These are phyloP conservation scores for Diuraphis noxia DNA, from an alignment of 1,140 invertebrate genomes.

Conservation along the genomic window DNA sequence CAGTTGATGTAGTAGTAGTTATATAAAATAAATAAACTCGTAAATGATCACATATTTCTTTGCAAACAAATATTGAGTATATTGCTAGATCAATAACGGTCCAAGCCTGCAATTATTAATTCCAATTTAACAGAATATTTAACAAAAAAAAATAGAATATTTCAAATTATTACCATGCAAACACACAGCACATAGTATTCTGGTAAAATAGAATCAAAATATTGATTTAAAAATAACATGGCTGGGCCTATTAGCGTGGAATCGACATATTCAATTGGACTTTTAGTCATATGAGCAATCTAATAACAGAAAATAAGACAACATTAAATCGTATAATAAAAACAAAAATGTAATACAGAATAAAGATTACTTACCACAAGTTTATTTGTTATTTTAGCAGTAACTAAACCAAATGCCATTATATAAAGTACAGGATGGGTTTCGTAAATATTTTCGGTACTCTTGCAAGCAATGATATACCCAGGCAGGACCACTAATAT, in stretches of 20 bases:
- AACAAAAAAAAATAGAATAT: background rate
- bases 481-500: slow-evolving; percentile 86
- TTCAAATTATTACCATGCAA: slow-evolving; percentile 73
- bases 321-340: slow-evolving; percentile 26
- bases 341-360: background rate
- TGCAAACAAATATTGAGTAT: slow-evolving; percentile 79
- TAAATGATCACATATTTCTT: slow-evolving; percentile 87
- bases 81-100: slow-evolving; percentile 78
- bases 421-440: slow-evolving; percentile 92
- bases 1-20: slow-evolving; percentile 59
- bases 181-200: slow-evolving; percentile 91
- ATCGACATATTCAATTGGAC: slow-evolving; percentile 96
- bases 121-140: background rate
- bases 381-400: slow-evolving; percentile 94
- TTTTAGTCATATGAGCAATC: slow-evolving; percentile 99
- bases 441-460: slow-evolving; percentile 84
- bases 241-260: slow-evolving; percentile 87
- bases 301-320: slow-evolving; percentile 61
- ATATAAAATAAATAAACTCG: slow-evolving; percentile 86
- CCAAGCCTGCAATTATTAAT: slow-evolving; percentile 69
- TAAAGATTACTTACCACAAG: slow-evolving; percentile 73
- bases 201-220: slow-evolving; percentile 91
- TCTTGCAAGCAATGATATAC: slow-evolving; percentile 92
- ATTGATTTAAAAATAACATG: slow-evolving; percentile 96
- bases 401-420: slow-evolving; percentile 91